Conservation (phyloP, 2,797 vertebrate species). For the Myripristis murdjan region DNA sequence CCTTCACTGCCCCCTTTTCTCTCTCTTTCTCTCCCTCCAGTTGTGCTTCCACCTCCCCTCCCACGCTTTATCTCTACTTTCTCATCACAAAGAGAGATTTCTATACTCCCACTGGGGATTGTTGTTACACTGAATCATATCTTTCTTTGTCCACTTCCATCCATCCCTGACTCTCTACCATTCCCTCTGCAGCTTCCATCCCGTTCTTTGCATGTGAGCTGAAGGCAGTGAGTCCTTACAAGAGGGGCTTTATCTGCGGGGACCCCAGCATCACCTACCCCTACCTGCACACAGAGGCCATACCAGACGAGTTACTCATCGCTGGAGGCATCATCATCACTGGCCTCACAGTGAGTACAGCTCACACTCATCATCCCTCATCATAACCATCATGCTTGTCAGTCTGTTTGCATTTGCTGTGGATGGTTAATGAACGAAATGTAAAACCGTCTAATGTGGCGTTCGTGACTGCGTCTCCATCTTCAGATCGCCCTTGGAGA, state of each 20-base stretch:
- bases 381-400: neutral
- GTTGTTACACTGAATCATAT: neutral
- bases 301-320: slow-evolving; percentile 83
- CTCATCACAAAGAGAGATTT: slow-evolving; percentile 11
- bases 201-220: slow-evolving; percentile 88
- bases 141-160: neutral
- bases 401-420: neutral
- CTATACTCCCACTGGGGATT: slow-evolving; percentile 15
- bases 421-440: neutral
- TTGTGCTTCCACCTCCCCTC: neutral
- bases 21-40: neutral
- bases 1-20: neutral
- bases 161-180: neutral
- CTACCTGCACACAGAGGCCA: slow-evolving; percentile 69
- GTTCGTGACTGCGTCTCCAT: neutral
- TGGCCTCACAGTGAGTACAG: slow-evolving; percentile 83
- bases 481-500: slow-evolving; percentile 86
- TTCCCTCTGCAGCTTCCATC: slow-evolving; percentile 81
- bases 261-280: slow-evolving; percentile 88
- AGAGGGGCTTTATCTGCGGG: slow-evolving; percentile 87
- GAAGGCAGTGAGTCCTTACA: slow-evolving; percentile 80
- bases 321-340: slow-evolving; percentile 85
- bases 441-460: neutral
- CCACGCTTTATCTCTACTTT: neutral
- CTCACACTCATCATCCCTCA: neutral